Base-by-base conservation (phyloP, 92 coral and sea anemone species). In the Epizoanthus illoricatus region DNA sequence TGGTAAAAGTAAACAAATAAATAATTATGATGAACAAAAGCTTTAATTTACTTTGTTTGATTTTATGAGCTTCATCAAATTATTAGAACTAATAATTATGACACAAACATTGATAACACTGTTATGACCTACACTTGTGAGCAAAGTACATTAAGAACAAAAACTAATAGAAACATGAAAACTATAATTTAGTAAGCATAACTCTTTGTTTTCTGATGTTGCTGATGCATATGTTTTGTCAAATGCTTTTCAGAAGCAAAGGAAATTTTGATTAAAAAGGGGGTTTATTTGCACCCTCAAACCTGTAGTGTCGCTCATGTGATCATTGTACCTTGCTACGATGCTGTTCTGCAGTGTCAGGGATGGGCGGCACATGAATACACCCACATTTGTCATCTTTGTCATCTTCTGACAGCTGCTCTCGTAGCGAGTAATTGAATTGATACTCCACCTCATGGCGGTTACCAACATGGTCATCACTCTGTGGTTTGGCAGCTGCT, bases 331-430 rank as follows among this genome's bases (percentile, higher is more conserved):
- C 97, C 97, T 91, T 88, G 65, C 92, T 93, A 64, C 92, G 94
- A 61, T 90, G 86, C 79, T 89, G 91, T 61, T 93, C 94, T 64
- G 92, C 85, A 68, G 94, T 86, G 65, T 81, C 87, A 40, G 88
- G 88, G 40, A 90, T 86, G 73, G 93, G 88, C 21, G 97, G 92
- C 55, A 93, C 97, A 18, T 87, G 97, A 42, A 90, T 88, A 73
- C 97, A 93, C 19, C 71, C 82, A 88, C 97, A 93, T 57, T 90
- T 92, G 52, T 84, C 83, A 17, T 65, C 90, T 4, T 71, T 84
- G 13, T 85, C 94, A 81, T 89, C 92, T 33, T 87, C 88, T 6
- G 97, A 93, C 69, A 81, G 66, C 64, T 93, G 91, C 18, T 89
- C 92, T 62, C 58, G 71, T 36, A 93, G 85, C 47, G 94, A 81